Evolutionary conservation across 2,888 invertebrate genomes (phyloP).

Genomic region (Orchestes rusci): DNA sequence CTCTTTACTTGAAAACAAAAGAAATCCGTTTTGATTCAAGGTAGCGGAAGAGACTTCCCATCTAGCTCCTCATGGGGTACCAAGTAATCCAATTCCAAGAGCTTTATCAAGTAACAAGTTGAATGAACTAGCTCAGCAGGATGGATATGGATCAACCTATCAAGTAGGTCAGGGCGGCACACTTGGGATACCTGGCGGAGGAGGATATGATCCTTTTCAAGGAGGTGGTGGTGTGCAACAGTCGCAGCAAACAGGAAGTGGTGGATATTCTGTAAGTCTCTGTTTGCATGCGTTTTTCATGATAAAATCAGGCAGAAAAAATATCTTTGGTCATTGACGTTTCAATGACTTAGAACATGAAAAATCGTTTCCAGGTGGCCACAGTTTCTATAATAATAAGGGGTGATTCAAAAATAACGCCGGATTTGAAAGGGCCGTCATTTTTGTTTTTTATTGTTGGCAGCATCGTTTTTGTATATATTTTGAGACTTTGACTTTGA

Average conservation of each 20-base stretch:
- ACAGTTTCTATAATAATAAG: no score
- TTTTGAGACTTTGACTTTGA: no score
- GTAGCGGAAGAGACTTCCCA: constrained; percentile 72
- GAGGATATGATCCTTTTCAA: constrained; percentile 45
- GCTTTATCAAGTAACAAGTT: constrained; percentile 76
- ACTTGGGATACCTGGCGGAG: constrained; percentile 56
- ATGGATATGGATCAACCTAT: constrained; percentile 70
- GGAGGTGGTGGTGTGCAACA: constrained; percentile 25
- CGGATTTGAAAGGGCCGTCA: no score
- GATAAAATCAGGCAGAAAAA: no score
- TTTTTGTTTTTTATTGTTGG: no score
- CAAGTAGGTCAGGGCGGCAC: constrained; percentile 59
- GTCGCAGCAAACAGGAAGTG: background rate
- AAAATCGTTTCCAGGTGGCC: no score
- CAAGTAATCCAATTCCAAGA: constrained; percentile 83
- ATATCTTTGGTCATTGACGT: no score
- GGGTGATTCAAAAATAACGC: no score
- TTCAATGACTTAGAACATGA: no score
- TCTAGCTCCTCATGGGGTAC: constrained; percentile 91
- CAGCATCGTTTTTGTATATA: no score
- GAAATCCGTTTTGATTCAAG: constrained; percentile 26
- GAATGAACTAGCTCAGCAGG: constrained; percentile 63
- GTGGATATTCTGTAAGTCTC: no score
- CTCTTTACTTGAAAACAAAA: background rate
- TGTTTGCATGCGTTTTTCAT: no score